Base-by-base conservation (phyloP, 2,797 vertebrate species). In the Anniella stebbinsi region DNA sequence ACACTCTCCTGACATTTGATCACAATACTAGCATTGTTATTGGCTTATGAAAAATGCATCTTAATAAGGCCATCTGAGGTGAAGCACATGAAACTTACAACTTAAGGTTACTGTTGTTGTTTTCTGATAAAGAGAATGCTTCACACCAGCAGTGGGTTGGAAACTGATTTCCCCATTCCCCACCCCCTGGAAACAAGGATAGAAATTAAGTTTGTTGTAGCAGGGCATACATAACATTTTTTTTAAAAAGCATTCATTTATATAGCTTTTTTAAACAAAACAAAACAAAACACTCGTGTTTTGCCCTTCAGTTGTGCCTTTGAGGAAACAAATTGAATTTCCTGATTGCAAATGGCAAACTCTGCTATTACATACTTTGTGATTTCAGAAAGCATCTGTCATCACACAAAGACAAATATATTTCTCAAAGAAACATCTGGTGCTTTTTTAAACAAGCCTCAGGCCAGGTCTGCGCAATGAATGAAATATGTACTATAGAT, bases 341-440 rank as follows among this genome's bases (percentile, higher is more conserved):
- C 96, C 95, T 97, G 93, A 96, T 96, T 97, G 96, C 92, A 95
- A 97, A 97, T 96, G 95, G 94, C 95, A 95, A 97, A 96, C 94
- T 96, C 92, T 94, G 93, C 96, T 96, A 95, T 98, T 97, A 96
- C 95, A 97, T 97, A 96, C 94, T 97, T 96, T 92, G 88, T 93
- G 95, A 97, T 97, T 97, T 97, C 96, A 97, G 97, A 97, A 95
- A 96, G 96, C 95, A 97, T 97, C 97, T 97, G 97, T 97, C 97
- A 97, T 97, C 96, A 95, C 94, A 97, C 93, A 96, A 96, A 97
- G 96, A 96, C 95, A 97, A 97, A 97, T 97, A 96, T 94, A 96
- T 96, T 97, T 97, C 95, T 97, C 94, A 92, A 95, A 97, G 96
- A 95, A 97, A 96, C 97, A 98, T 98, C 97, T 98, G 97, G 97